These are phyloP conservation scores for Semnopithecus entellus DNA, from an alignment of 2,113 vertebrate genomes.

Conservation along the genomic window DNA sequence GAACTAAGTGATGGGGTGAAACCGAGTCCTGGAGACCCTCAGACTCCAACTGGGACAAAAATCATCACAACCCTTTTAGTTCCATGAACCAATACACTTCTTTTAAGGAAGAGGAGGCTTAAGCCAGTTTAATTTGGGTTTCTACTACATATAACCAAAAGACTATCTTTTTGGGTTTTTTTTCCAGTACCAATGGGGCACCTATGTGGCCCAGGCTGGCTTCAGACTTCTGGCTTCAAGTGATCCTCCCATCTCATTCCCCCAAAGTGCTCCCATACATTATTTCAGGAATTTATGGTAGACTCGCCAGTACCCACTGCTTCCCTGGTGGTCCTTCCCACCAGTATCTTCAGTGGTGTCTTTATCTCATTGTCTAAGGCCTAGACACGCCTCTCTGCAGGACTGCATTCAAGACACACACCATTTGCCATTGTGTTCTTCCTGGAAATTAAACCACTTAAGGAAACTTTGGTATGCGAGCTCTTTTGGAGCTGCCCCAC, in stretches of 20 bases:
- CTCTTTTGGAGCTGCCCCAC: accelerated
- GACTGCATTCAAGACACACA: accelerated
- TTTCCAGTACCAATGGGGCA: too few relatives aligned
- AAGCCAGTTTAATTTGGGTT: not conserved
- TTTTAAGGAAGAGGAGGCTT: not conserved
- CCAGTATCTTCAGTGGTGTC: too few relatives aligned
- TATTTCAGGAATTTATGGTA: not conserved
- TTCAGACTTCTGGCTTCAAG: too few relatives aligned
- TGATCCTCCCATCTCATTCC: too few relatives aligned
- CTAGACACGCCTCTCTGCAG: accelerated
- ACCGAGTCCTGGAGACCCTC: not conserved
- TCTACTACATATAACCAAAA: not conserved
- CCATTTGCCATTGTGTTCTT: accelerated
- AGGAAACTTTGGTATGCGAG: not conserved
- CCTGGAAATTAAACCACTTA: accelerated
- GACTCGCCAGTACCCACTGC: not conserved
- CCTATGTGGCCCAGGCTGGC: too few relatives aligned
- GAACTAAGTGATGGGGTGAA: not conserved
- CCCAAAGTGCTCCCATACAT: too few relatives aligned
- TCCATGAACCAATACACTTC: not conserved
- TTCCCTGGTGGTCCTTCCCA: accelerated
- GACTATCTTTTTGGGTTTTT: too few relatives aligned
- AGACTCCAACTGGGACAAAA: not conserved
- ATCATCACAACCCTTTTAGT: not conserved
- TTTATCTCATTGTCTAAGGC: not conserved